Evolutionary conservation across 2,113 vertebrate genomes (phyloP), one percentile per base, ranked within the genome.

Genomic region (Meles meles): DNA sequence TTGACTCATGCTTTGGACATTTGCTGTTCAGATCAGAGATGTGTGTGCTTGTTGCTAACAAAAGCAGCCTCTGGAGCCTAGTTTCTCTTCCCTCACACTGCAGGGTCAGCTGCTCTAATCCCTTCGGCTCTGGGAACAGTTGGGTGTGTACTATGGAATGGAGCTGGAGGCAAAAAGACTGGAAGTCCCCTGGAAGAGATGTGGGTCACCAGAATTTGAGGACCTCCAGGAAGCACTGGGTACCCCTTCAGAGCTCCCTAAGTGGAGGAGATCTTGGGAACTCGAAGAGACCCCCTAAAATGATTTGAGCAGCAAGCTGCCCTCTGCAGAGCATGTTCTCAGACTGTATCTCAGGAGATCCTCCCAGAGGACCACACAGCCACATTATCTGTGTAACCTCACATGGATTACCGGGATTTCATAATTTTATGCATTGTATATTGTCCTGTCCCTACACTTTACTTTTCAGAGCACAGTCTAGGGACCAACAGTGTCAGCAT

Each of bases 1-100:
- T 93, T 97, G 93, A 74, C 88, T 94, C 72, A 92, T 76, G 29
- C 83, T 67, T 89, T 59, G 67, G 91, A 89, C 2, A 72, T 92
- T 44, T 76, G 61, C 39, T 59, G 39, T 25, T 92, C 44, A 74
- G 44, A 72, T 83, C 31, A 72, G 87, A 86, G 92, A 69, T 0
- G 87, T 67, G 44, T 80, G 25, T 67, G 88, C 93, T 55, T 20
- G 15, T 84, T 6, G 2, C 85, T 92, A 92, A 72, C 59, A 52
- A 80, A 96, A 72, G 67, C 71, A 76, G 67, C 47, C 80, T 34
- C 39, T 79, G 49, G 71, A 96, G 52, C 42, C 44, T 37, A 71
- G 59, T 59, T 59, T 23, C 57, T 59, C 44, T 52, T 31, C 52
- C 59, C 10, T 77, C 7, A 2, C 23, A 34, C 57, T 15, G 4